These are phyloP conservation scores for Apotomis betuletana DNA, from an alignment of 2,888 invertebrate genomes.

Conservation along the genomic window DNA sequence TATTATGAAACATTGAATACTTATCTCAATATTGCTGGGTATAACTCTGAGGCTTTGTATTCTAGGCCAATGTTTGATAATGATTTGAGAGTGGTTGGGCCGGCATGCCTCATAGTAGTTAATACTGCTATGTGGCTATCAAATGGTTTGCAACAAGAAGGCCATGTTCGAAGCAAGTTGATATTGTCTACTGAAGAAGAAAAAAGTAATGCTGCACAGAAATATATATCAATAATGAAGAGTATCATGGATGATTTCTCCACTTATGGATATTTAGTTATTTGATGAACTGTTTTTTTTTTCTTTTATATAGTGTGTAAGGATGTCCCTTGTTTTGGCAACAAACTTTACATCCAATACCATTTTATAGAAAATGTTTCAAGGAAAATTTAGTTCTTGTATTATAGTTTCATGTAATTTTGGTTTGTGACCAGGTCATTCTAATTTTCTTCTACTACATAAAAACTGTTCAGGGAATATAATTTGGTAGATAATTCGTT, in stretches of 20 bases:
- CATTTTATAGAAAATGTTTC: too few species aligned
- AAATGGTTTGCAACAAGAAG: conserved; percentile 72
- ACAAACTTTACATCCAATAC: too few species aligned
- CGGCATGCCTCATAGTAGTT: conserved; percentile 69
- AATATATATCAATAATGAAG: conserved; percentile 61
- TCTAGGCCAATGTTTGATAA: conserved; percentile 58
- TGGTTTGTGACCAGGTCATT: too few species aligned
- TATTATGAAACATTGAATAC: conserved; percentile 64
- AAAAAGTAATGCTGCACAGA: conserved; percentile 54
- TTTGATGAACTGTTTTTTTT: not conserved
- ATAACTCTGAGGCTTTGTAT: conserved; percentile 57
- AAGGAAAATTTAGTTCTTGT: too few species aligned
- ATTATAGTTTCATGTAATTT: too few species aligned
- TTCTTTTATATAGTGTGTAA: too few species aligned
- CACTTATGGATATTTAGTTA: conserved; percentile 57
- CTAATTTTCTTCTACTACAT: too few species aligned
- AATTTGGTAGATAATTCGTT: too few species aligned
- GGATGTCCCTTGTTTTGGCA: too few species aligned
- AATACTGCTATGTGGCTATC: conserved; percentile 74
- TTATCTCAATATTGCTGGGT: conserved; percentile 49
- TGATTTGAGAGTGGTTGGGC: conserved; percentile 66
- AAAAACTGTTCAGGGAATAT: too few species aligned
- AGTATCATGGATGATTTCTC: conserved; percentile 67
- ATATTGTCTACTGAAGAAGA: conserved; percentile 58
- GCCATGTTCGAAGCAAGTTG: conserved; percentile 70